Evolutionary conservation across 2,113 vertebrate genomes (phyloP).

Genomic region (Raja brachyura): DNA sequence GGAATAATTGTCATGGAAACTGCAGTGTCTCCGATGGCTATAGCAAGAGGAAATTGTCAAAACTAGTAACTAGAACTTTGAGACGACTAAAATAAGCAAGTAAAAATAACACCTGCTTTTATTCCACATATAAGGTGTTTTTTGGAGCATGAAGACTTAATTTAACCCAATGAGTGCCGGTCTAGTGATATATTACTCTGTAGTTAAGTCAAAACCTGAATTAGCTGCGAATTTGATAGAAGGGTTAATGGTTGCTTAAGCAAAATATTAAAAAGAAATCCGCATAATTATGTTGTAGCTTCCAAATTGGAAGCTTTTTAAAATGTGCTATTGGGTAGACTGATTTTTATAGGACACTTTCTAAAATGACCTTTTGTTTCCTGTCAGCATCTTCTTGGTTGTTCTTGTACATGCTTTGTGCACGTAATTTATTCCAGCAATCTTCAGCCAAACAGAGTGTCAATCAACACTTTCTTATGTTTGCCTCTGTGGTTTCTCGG

Average conservation of each 20-base stretch:
- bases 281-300: too few species aligned
- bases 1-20: constrained; percentile 3
- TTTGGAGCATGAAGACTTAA: not conserved
- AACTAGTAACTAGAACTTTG: not conserved
- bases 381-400: not conserved
- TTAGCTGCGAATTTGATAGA: not conserved
- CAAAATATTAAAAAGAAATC: too few species aligned
- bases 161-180: not conserved
- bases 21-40: not conserved
- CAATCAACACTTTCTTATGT: not conserved
- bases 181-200: not conserved
- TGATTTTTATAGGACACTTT: not conserved
- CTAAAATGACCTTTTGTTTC: too few species aligned
- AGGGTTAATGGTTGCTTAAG: not conserved
- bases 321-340: not conserved
- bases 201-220: not conserved
- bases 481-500: not conserved
- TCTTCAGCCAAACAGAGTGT: not conserved
- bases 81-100: not conserved
- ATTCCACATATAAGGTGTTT: not conserved
- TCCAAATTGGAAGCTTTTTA: not conserved
- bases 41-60: too few species aligned
- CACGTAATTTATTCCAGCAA: not conserved
- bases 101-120: too few species aligned
- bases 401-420: not conserved